These are phyloP conservation scores for Orius insidiosus DNA, from an alignment of 1,140 invertebrate species.

Conservation along the genomic window DNA sequence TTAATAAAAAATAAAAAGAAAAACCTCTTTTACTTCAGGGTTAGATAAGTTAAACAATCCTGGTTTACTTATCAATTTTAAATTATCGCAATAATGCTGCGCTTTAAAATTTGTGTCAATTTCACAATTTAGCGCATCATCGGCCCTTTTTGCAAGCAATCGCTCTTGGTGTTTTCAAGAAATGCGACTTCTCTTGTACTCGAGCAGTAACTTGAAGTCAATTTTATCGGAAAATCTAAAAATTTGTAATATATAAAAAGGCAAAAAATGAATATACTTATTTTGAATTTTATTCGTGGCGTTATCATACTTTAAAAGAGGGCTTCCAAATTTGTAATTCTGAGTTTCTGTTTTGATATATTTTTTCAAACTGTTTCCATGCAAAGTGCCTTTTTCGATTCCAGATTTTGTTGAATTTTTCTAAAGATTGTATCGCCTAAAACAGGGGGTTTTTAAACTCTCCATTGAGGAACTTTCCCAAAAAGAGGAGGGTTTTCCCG, in stretches of 20 bases:
- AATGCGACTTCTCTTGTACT: constrained; percentile 3
- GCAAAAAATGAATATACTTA: constrained; percentile 4
- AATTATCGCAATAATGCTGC: constrained; percentile 14
- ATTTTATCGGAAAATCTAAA: neutral
- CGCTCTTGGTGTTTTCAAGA: constrained; percentile 7
- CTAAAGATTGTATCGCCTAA: constrained; percentile 1
- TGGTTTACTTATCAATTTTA: constrained; percentile 22
- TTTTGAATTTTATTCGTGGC: neutral
- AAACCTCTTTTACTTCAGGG: no score
- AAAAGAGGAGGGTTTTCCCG: no score
- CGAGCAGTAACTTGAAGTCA: constrained; percentile 5
- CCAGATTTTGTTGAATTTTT: constrained; percentile 13
- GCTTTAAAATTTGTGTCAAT: neutral
- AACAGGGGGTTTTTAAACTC: no score
- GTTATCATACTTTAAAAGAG: constrained; percentile 12
- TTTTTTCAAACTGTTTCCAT: constrained; percentile 5
- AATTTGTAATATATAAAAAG: no score
- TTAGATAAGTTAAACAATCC: neutral
- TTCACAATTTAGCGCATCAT: constrained; percentile 1
- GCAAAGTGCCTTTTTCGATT: constrained; percentile 11
- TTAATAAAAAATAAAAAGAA: constrained; percentile 11
- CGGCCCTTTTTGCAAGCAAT: neutral
- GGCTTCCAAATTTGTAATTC: constrained; percentile 13
- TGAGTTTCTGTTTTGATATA: constrained; percentile 1
- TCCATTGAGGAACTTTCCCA: no score